phyloP scores from a whole-genome alignment of 2,888 invertebrate genomes.

The Crocallis elinguaria region DNA sequence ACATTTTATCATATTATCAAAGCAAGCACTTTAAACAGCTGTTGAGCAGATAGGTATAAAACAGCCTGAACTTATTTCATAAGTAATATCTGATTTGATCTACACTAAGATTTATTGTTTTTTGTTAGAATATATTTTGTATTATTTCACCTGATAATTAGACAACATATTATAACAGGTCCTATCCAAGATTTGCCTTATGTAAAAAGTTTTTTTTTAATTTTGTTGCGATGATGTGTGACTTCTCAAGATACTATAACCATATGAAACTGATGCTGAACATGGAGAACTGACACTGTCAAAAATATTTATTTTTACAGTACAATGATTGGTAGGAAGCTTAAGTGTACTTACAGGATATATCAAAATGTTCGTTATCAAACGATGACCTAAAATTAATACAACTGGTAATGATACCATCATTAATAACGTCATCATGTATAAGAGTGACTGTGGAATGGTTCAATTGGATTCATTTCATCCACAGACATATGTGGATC shows the following conservation, averaged over 20 bases:
- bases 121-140: not conserved
- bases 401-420: not conserved
- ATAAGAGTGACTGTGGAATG: slow-evolving; percentile 52
- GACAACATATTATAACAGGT: too few relatives aligned
- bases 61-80: too few relatives aligned
- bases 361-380: too few relatives aligned
- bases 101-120: not conserved
- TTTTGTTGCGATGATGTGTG: not conserved
- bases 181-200: too few relatives aligned
- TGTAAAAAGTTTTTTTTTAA: too few relatives aligned
- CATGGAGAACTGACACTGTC: too few relatives aligned
- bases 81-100: not conserved
- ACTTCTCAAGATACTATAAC: not conserved
- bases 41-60: not conserved
- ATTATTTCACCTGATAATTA: not conserved
- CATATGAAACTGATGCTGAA: not conserved
- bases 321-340: too few relatives aligned
- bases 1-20: slow-evolving; percentile 49
- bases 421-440: not conserved
- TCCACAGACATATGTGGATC: slow-evolving; percentile 81
- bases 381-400: too few relatives aligned
- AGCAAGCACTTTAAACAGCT: slow-evolving; percentile 26
- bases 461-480: slow-evolving; percentile 78
- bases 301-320: too few relatives aligned
- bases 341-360: too few relatives aligned